Evolutionary conservation across 2,888 invertebrate species (phyloP).

Genomic region (Drosophila stalkeri): DNA sequence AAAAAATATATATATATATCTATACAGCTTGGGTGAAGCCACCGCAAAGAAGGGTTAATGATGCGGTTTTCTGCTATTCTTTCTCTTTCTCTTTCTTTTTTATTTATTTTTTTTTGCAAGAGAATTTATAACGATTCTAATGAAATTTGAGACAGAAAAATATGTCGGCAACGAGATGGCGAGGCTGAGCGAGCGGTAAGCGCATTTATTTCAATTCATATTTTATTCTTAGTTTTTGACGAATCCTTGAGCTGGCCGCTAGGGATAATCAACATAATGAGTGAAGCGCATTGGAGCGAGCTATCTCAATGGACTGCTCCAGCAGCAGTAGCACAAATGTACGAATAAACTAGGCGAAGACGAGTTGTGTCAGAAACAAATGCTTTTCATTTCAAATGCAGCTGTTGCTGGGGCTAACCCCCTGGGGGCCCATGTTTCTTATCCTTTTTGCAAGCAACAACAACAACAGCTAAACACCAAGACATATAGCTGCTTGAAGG

Average conservation of each 20-base stretch:
- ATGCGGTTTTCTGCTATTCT: constrained; percentile 44
- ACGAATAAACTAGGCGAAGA: constrained; percentile 46
- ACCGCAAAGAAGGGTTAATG: constrained; percentile 76
- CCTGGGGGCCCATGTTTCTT: constrained; percentile 62
- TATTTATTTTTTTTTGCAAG: constrained; percentile 7
- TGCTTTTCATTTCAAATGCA: constrained; percentile 81
- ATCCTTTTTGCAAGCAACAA: constrained; percentile 48
- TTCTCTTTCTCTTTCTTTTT: background rate
- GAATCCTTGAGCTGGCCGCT: constrained; percentile 65
- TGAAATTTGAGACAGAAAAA: constrained; percentile 52
- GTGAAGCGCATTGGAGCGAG: constrained; percentile 76
- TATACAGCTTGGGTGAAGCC: constrained; percentile 60
- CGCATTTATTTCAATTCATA: constrained; percentile 79
- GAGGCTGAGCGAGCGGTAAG: constrained; percentile 50
- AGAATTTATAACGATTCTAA: constrained; percentile 76
- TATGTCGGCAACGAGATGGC: background rate
- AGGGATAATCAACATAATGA: constrained; percentile 79
- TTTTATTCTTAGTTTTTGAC: constrained; percentile 58
- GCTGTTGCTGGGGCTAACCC: constrained; percentile 69
- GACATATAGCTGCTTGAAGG: constrained; percentile 59
- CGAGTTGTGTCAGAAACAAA: constrained; percentile 83
- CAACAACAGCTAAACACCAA: constrained; percentile 30
- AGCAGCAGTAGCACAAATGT: constrained; percentile 7
- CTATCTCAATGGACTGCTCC: constrained; percentile 68
- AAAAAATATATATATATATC: constrained; percentile 20